Conservation (phyloP, 1,140 invertebrate genomes). For the Drosophila repletoides region DNA sequence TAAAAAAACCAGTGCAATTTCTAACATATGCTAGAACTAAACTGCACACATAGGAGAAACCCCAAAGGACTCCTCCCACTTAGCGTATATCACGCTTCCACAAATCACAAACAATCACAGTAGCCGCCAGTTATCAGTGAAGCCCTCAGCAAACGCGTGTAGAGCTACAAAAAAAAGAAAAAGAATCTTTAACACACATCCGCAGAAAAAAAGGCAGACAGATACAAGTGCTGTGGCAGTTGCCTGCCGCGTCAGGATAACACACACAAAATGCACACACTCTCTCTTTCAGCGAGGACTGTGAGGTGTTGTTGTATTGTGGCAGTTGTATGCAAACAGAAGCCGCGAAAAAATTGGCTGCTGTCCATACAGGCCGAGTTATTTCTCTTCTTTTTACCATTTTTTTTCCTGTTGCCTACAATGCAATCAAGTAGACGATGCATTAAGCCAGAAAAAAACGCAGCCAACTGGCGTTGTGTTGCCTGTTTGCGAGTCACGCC, state of each 20-base stretch:
- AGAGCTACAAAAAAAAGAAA: slow-evolving; percentile 17
- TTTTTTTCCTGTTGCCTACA: slow-evolving; percentile 30
- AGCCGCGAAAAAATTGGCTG: slow-evolving; percentile 56
- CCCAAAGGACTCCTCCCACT: slow-evolving; percentile 3
- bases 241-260: slow-evolving; percentile 52
- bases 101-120: slow-evolving; percentile 73
- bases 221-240: slow-evolving; percentile 20
- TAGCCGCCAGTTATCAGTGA: slow-evolving; percentile 33
- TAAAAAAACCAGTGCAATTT: no score
- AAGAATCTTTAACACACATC: slow-evolving; percentile 14
- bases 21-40: no score
- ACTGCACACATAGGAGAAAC: slow-evolving; percentile 8
- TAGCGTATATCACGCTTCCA: slow-evolving; percentile 11
- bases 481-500: slow-evolving; percentile 43
- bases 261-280: slow-evolving; percentile 11
- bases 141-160: slow-evolving; percentile 31
- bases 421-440: slow-evolving; percentile 77
- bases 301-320: slow-evolving; percentile 56
- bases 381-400: slow-evolving; percentile 26
- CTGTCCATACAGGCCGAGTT: slow-evolving; percentile 10
- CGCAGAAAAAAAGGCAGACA: slow-evolving; percentile 4
- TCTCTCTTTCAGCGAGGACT: neutral
- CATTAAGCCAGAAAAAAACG: slow-evolving; percentile 35
- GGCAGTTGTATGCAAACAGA: slow-evolving; percentile 37
- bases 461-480: slow-evolving; percentile 1